Evolutionary conservation across 1,140 invertebrate species (phyloP).

Genomic region (Cotesia chilonis): DNA sequence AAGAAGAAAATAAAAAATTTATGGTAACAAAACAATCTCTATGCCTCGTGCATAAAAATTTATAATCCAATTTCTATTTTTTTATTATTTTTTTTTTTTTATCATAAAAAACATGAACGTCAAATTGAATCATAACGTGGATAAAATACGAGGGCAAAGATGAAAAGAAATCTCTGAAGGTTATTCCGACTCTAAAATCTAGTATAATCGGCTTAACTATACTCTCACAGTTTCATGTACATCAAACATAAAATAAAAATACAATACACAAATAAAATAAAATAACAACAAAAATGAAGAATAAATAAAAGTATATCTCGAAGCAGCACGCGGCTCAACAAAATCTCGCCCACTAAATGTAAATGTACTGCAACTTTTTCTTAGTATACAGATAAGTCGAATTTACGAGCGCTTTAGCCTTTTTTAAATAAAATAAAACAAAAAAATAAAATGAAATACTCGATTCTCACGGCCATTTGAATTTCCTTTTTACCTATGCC

Average conservation of each 20-base stretch:
- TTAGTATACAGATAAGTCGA: slow-evolving; percentile 51
- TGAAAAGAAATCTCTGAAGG: slow-evolving; percentile 51
- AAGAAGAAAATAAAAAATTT: background rate
- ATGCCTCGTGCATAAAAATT: background rate
- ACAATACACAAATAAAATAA: slow-evolving; percentile 29
- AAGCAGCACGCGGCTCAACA: background rate
- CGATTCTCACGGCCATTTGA: background rate
- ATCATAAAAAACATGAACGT: background rate
- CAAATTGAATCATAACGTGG: background rate
- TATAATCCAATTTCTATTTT: background rate
- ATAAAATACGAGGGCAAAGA: slow-evolving; percentile 34
- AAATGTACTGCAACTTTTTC: slow-evolving; percentile 32
- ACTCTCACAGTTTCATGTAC: slow-evolving; percentile 10
- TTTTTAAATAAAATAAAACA: background rate
- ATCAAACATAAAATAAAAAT: slow-evolving; percentile 51
- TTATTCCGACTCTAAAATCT: slow-evolving; percentile 47
- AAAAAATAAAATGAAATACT: background rate
- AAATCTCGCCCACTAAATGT: slow-evolving; percentile 17
- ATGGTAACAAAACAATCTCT: background rate
- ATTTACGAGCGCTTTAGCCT: slow-evolving; percentile 56
- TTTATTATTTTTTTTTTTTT: background rate
- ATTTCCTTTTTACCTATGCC: background rate
- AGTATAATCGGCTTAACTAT: slow-evolving; percentile 60
- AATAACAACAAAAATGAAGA: slow-evolving; percentile 7
- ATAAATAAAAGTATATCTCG: slow-evolving; percentile 48